Base-by-base conservation (phyloP, 2,797 vertebrate species). In the Thalassophryne amazonica region DNA sequence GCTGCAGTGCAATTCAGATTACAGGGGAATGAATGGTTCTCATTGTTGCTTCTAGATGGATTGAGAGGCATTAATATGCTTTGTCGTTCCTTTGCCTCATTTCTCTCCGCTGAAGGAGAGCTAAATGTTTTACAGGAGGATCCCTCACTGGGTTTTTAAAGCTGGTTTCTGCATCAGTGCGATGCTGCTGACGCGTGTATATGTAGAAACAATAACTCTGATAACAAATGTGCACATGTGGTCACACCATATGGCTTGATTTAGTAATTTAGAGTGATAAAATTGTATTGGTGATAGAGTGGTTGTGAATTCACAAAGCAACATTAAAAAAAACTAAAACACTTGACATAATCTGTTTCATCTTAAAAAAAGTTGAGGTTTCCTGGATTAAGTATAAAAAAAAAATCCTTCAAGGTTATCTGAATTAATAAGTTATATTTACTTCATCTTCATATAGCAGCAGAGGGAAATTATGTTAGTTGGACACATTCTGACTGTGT, bases 11-110 rank as follows among this genome's bases (percentile, higher is more conserved):
- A 69, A 85, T 78, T 81, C 41, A 24, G 78, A 83, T 85, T 84
- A 86, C 54, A 59, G 60, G 28, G 35, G 71, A 75, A 67, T 79
- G 69, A 88, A 86, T 68, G 63, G 57, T 21, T 58, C 59, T 73
- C 73, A 78, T 87, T 86, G 80, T 84, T 67, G 49, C 42, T 60
- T 70, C 46, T 64, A 64, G 61, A 71, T 65, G 73, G 76, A 81
- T 69, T 60, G 53, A 50, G 53, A 34, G 45, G 67, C 37, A 65
- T 69, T 55, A 65, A 59, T 70, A 28, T 33, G 48, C 37, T 59
- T 60, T 57, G 51, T 34, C 4, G 30, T 61, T 54, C 23, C 12
- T 31, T 58, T 2, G 9, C 43, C 42, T 67, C 39, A 17, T 58
- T 54, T 68, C 17, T 22, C 37, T 19, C 6, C 2, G 15, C 9